Evolutionary conservation across 1,140 invertebrate species (phyloP), one percentile per base, ranked within the genome.

Genomic region (Anthonomus grandis): DNA sequence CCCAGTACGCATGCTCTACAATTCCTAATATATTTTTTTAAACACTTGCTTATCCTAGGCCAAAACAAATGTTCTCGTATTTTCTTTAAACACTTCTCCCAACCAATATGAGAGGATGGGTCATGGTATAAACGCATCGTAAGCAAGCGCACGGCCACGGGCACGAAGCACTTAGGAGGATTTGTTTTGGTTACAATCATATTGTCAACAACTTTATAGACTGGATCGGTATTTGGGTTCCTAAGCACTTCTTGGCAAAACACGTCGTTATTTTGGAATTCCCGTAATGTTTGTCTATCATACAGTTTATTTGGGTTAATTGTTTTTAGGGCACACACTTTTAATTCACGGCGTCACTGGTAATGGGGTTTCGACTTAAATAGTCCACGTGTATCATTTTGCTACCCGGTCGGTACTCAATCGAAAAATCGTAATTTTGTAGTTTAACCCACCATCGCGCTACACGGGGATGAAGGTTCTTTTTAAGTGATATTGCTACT

Each of bases 391-490:
- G 55, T 5, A 49, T 58, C 19, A 65, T 44, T 25, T 42, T 45
- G 18, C 63, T 55, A 17, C 45, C 46, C 3, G 53, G 53, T 52
- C 70, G 56, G 24, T 44, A 44, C 6, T 44, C 21, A 22, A 44
- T 22, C 5, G 5, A 12, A 22, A 44, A 44, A 9, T 18, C 15
- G 15, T 22, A 44, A 44, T 44, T 9, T 22, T 44, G 18, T 23
- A 44, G 9, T 8, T 15, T 44, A 15, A 15, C 21, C 41, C 63
- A 67, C 73, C 74, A 75, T 1, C 69, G 37, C 1, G 67, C 67
- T n/a, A 72, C 62, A 17, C 66, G 50, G 1, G 67, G 63, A 44
- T 63, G 59, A n/a, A 70, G 23, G 23, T 70, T 65, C 36, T 64
- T 61, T 61, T 54, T 42, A 70, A 47, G 6, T 68, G 67, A n/a